Evolutionary conservation across 2,113 vertebrate species (phyloP).

Genomic region (Gallinago jamesoni): DNA sequence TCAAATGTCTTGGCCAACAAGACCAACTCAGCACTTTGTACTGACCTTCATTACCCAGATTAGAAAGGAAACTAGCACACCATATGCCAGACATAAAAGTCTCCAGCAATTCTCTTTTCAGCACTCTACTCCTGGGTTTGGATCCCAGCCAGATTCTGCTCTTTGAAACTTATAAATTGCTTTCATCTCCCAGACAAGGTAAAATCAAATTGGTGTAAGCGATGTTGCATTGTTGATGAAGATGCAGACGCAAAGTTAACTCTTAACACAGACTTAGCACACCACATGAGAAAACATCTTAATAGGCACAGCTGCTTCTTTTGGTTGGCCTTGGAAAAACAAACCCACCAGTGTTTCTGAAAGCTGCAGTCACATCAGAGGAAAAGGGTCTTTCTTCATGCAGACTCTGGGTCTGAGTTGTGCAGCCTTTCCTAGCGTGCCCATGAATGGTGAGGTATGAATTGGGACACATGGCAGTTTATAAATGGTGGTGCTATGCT

Average conservation of each 20-base stretch:
- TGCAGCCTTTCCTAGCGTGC: background rate
- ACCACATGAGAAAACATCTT: conserved; percentile 27
- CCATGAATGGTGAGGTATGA: conserved; percentile 50
- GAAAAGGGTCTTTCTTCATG: background rate
- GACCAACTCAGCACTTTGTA: conserved; percentile 35
- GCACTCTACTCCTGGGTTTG: conserved; percentile 48
- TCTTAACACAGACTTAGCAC: background rate
- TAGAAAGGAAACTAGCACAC: conserved; percentile 51
- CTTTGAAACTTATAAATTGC: conserved; percentile 72
- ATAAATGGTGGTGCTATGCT: conserved; percentile 25
- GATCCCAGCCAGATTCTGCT: conserved; percentile 55
- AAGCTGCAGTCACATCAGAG: conserved; percentile 3
- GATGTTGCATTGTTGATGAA: conserved; percentile 57
- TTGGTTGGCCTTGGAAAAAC: background rate
- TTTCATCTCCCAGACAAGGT: conserved; percentile 68
- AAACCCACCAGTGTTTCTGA: background rate
- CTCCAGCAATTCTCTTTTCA: conserved; percentile 53
- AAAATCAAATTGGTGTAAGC: conserved; percentile 68
- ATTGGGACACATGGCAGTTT: background rate
- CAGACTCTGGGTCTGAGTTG: background rate
- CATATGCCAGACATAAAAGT: conserved; percentile 60
- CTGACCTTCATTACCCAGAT: conserved; percentile 55
- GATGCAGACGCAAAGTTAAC: conserved; percentile 47
- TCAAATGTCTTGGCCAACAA: conserved; percentile 38
- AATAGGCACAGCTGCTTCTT: background rate